A percentile compares a stretch with the other conserved stretches of the same genome.
Evolutionary conservation across 2,888 invertebrate genomes (phyloP).

Genomic region (Acronicta leporina): DNA sequence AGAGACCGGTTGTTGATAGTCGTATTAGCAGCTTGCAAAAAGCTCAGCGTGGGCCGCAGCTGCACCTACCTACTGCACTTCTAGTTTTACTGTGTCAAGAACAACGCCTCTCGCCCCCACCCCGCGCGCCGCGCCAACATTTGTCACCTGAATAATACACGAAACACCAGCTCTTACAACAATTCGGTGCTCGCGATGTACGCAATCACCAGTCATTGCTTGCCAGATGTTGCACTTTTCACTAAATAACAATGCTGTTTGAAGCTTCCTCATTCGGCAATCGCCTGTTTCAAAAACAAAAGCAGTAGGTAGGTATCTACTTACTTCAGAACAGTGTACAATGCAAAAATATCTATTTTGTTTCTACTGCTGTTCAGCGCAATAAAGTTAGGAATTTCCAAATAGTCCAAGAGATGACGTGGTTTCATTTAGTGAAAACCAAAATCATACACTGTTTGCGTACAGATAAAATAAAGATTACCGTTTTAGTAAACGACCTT

Average conservation of each 20-base stretch:
- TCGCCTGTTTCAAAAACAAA: slow-evolving; percentile 57
- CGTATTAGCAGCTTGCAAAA: slow-evolving; percentile 77
- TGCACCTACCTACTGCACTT: slow-evolving; percentile 89
- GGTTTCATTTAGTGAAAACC: slow-evolving; percentile 62
- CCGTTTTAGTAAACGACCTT: slow-evolving; percentile 85
- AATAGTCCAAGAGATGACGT: slow-evolving; percentile 63
- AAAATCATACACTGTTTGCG: slow-evolving; percentile 72
- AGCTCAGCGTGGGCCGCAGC: slow-evolving; percentile 85
- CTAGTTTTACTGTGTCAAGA: slow-evolving; percentile 89
- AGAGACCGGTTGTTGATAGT: slow-evolving; percentile 68
- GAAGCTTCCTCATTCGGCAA: slow-evolving; percentile 65
- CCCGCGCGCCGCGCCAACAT: slow-evolving; percentile 65
- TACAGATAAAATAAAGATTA: slow-evolving; percentile 86
- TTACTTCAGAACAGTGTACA: slow-evolving; percentile 20
- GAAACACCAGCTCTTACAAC: slow-evolving; percentile 68
- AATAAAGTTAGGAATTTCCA: slow-evolving; percentile 35
- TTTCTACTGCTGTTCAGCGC: no score
- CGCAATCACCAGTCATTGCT: slow-evolving; percentile 62
- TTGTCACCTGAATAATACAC: slow-evolving; percentile 71
- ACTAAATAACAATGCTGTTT: slow-evolving; percentile 60
- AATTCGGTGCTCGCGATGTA: slow-evolving; percentile 59
- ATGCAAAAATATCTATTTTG: no score
- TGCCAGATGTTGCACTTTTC: slow-evolving; percentile 61
- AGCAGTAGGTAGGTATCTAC: no score
- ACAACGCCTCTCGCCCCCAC: slow-evolving; percentile 86